Base-by-base conservation (phyloP, 1,140 invertebrate species). In the Aphelinus atriplicis region DNA sequence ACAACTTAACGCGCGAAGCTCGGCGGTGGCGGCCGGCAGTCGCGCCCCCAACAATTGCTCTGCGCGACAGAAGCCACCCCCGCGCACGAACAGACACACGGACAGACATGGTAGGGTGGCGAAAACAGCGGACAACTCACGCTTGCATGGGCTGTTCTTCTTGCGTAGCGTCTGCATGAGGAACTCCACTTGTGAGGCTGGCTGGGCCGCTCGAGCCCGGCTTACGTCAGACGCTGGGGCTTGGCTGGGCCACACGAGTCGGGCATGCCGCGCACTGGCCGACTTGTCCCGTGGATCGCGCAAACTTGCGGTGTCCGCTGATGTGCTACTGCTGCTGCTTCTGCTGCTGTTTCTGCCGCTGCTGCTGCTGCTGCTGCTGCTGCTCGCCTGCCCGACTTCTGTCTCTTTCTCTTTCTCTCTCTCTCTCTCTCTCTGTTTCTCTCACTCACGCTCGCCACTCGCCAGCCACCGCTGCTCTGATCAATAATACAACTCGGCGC, bases 81-180 rank as follows among this genome's bases (percentile, higher is more conserved):
- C 26, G 26, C 26, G 26, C 26, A 26, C 26, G 26, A 26, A 26
- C 26, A 26, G 26, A 26, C 26, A 26, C 26, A 26, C 26, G 26
- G 26, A 26, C 26, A 26, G 26, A 26, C 58, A 43, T 26, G 26
- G 26, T 43, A 7, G 3, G 42, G 26, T 6, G 58, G 58, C 48
- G 3, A 45, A 56, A 26, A 26, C 2, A 26, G 48, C 6, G 4
- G 3, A 57, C 10, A 87, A 95, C 94, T 95, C 90, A 95, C 94
- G 94, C 92, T 95, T 95, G 88, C 93, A 93, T 84, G 94, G 94
- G 88, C 94, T 95, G 82, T 93, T 95, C 90, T 94, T 95, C 90
- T 95, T 95, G 81, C 94, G 91, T 88, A 95, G 90, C 81, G 94
- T 95, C 92, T 95, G 94, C 94, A 95, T 95, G 80, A 84, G 83